phyloP scores from a whole-genome alignment of 2,888 invertebrate genomes.

The Onchidella celtica region DNA sequence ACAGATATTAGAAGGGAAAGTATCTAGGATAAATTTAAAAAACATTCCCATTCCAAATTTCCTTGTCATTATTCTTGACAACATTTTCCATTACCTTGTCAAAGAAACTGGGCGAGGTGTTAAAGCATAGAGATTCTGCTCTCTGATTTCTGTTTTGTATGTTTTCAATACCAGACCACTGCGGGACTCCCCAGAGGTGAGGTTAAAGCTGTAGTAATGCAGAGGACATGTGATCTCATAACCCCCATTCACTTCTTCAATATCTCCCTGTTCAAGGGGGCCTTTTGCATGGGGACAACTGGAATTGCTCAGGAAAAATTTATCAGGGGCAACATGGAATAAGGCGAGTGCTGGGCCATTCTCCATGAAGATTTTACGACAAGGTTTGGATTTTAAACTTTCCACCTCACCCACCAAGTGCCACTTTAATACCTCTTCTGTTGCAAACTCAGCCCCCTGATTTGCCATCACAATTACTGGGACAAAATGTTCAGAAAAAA shows the following conservation, averaged over 20 bases:
- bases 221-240: conserved; percentile 45
- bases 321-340: conserved; percentile 37
- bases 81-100: neutral
- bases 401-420: conserved; percentile 29
- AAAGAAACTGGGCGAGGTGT: conserved; percentile 35
- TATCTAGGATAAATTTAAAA: too few relatives aligned
- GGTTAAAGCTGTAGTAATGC: conserved; percentile 51
- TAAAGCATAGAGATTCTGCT: conserved; percentile 3
- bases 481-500: neutral
- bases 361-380: conserved; percentile 37
- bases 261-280: conserved; percentile 51
- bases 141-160: conserved; percentile 38
- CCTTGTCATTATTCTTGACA: too few relatives aligned
- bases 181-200: conserved; percentile 36
- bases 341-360: conserved; percentile 29
- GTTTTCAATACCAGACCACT: conserved; percentile 24
- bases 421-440: conserved; percentile 15
- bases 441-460: neutral
- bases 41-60: too few relatives aligned
- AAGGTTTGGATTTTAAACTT: conserved; percentile 24
- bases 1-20: too few relatives aligned
- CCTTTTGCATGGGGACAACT: conserved; percentile 42
- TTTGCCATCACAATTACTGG: neutral
- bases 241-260: conserved; percentile 46
- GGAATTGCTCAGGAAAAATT: conserved; percentile 38